Conservation (phyloP, 1,140 invertebrate species). For the Conus ventricosus region DNA sequence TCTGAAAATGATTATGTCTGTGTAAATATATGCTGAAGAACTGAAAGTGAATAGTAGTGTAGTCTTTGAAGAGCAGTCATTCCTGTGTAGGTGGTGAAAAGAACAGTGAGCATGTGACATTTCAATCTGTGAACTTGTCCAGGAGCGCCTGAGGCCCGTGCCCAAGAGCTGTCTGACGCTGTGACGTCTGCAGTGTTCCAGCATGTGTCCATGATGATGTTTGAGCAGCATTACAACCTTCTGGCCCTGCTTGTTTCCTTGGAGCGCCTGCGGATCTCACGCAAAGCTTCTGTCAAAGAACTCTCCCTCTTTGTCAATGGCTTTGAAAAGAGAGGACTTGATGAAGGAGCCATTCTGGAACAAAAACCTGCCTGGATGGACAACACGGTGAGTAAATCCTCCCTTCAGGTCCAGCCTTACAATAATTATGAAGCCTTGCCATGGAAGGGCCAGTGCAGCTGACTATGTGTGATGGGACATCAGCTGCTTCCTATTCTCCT, state of each 20-base stretch:
- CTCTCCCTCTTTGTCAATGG: slow-evolving; percentile 71
- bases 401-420: neutral
- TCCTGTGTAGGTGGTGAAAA: no score
- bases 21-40: no score
- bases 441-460: no score
- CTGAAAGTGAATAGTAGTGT: no score
- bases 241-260: slow-evolving; percentile 68
- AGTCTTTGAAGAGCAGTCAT: no score
- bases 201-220: slow-evolving; percentile 70
- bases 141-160: slow-evolving; percentile 69
- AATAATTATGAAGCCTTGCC: no score
- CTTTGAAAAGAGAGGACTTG: slow-evolving; percentile 62
- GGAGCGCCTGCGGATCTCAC: slow-evolving; percentile 62
- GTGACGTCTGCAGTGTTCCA: slow-evolving; percentile 63
- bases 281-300: slow-evolving; percentile 65
- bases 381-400: slow-evolving; percentile 52
- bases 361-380: slow-evolving; percentile 69
- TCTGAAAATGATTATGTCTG: no score
- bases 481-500: no score
- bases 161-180: slow-evolving; percentile 71
- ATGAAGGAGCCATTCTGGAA: slow-evolving; percentile 51
- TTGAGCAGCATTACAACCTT: slow-evolving; percentile 67
- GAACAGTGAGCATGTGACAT: no score
- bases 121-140: neutral
- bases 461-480: no score